Evolutionary conservation across 2,797 vertebrate species (phyloP), one percentile per base, ranked within the genome.

Genomic region (Galaxias olidus): DNA sequence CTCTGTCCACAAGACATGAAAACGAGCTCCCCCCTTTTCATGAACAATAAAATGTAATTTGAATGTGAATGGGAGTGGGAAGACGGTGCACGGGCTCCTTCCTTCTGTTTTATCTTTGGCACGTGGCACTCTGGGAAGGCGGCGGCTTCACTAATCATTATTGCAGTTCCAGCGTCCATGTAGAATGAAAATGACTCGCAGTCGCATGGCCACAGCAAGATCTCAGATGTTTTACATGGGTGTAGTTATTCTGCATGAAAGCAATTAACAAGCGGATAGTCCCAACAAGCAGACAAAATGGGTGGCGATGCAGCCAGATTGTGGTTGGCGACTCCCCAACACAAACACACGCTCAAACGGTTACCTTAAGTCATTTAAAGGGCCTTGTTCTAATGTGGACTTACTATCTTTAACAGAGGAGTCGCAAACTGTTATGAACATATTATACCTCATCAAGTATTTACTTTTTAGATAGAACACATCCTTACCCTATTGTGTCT

Each of bases 1-100:
- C 15, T 20, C 7, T 56, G 14, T 30, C 53, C 43, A 11, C 41
- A 47, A 55, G 63, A 63, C 45, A 50, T 63, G 57, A 60, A 76
- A 75, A 58, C 49, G 15, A 60, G 58, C 69, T 42, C 12, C 4
- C 60, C 47, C 17, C 41, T 56, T 60, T 56, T 60, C 61, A 47
- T 52, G 65, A 49, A 78, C 63, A 65, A 59, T 66, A 50, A n/a
- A 55, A 71, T 65, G 47, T 0, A 68, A 72, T 75, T 77, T 72
- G 49, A 68, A 74, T 78, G 65, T 78, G 48, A 74, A 78, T 78
- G 63, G 0, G 20, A 69, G 57, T 44, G 56, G 43, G 56, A 18
- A 42, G 42, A 10, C 68, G 75, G 69, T 63, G 60, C 18, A 44
- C 40, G 19, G 44, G 44, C 70, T 62, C 59, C 41, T 69, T 20